Evolutionary conservation across 2,888 invertebrate genomes (phyloP).

Genomic region (Drosophila neutralis): DNA sequence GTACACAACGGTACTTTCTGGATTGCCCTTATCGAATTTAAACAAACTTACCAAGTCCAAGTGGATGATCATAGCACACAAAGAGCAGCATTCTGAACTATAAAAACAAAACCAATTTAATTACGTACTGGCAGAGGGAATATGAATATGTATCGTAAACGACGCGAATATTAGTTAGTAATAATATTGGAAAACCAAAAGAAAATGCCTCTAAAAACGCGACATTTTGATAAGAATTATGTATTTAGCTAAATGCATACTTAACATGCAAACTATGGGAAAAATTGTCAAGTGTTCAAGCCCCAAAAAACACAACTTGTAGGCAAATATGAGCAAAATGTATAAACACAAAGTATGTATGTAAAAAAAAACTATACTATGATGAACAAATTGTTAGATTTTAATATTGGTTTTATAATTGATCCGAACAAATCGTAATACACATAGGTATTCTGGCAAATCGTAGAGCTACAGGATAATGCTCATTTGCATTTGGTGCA

Average conservation of each 20-base stretch:
- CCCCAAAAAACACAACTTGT: slow-evolving; percentile 25
- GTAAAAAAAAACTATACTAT: slow-evolving; percentile 17
- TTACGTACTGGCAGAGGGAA: slow-evolving; percentile 9
- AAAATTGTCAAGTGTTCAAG: slow-evolving; percentile 52
- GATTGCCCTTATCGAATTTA: slow-evolving; percentile 18
- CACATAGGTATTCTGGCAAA: slow-evolving; percentile 42
- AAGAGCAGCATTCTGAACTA: slow-evolving; percentile 24
- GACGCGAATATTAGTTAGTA: slow-evolving; percentile 46
- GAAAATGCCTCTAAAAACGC: slow-evolving; percentile 22
- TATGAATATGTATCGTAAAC: slow-evolving; percentile 20
- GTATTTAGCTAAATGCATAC: slow-evolving; percentile 17
- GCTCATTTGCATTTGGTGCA: slow-evolving; percentile 49
- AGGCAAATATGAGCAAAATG: slow-evolving; percentile 49
- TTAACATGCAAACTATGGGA: slow-evolving; percentile 23
- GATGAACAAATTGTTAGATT: slow-evolving; percentile 35
- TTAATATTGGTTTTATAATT: slow-evolving; percentile 55
- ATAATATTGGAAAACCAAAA: slow-evolving; percentile 20
- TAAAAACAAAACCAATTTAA: not conserved
- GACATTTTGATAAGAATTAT: slow-evolving; percentile 45
- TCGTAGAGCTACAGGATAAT: slow-evolving; percentile 34
- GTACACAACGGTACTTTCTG: slow-evolving; percentile 13
- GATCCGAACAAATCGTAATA: slow-evolving; percentile 51
- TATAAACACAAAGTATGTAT: slow-evolving; percentile 35
- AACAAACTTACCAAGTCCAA: slow-evolving; percentile 14
- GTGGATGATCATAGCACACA: slow-evolving; percentile 1